These are phyloP conservation scores for Cyprinodon diabolis DNA, from an alignment of 2,797 vertebrate genomes.

Conservation along the genomic window DNA sequence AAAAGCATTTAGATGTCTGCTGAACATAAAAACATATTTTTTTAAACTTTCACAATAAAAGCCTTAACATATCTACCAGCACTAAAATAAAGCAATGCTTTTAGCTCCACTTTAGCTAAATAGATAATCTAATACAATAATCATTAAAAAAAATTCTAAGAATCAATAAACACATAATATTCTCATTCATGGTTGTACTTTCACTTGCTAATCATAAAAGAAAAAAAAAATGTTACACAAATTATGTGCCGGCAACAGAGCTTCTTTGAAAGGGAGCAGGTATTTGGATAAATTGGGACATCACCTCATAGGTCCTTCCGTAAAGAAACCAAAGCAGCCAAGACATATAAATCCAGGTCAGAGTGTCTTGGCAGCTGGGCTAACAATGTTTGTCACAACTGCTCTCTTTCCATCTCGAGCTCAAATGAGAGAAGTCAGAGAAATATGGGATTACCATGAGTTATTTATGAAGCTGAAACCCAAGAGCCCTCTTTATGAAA, in stretches of 20 bases:
- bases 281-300: constrained; percentile 59
- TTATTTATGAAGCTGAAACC: constrained; percentile 86
- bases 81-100: not conserved
- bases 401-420: constrained; percentile 71
- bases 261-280: constrained; percentile 52
- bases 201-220: not conserved
- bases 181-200: not conserved
- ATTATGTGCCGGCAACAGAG: constrained; percentile 4
- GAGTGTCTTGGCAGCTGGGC: constrained; percentile 53
- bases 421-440: constrained; percentile 82
- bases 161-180: not conserved
- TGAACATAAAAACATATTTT: too few relatives aligned
- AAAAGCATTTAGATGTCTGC: too few relatives aligned
- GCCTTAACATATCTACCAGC: too few relatives aligned
- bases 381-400: constrained; percentile 86
- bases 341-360: constrained; percentile 72
- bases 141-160: not conserved
- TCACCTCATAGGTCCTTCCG: constrained; percentile 58
- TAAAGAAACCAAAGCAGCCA: constrained; percentile 65
- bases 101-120: not conserved
- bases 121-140: not conserved
- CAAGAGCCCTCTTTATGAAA: constrained; percentile 80
- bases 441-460: constrained; percentile 85
- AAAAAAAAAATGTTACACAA: constrained; percentile 12
- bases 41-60: too few relatives aligned